Evolutionary conservation across 2,888 invertebrate genomes (phyloP), one percentile per base, ranked within the genome.

Genomic region (Xestoiulus laeticollis): DNA sequence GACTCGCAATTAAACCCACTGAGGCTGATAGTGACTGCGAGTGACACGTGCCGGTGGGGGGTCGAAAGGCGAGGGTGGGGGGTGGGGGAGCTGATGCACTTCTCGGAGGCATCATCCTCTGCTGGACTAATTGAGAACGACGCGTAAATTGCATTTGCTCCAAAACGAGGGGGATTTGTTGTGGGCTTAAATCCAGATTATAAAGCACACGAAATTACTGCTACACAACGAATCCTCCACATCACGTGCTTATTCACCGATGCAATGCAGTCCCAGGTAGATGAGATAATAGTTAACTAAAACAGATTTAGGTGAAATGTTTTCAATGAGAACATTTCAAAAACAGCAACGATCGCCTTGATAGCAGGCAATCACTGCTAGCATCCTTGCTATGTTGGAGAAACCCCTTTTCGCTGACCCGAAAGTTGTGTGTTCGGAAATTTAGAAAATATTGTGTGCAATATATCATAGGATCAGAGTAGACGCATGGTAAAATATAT

Each of bases 21-120:
- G 82, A 82, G 82, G 82, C 30, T 82, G 82, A 82, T 26, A 82
- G 82, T 26, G 82, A 82, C 82, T 32, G 82, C 32, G 82, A 82
- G 32, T 26, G 32, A 82, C 30, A 82, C 26, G 82, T 14, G 82
- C 16, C 26, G 82, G 22, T 8, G 82, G 82, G 82, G 82, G 82
- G 82, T 26, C 30, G 14, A n/a, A n/a, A n/a, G 14, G 82, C 14
- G 82, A n/a, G 82, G 82, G 82, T 4, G 3, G 82, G 22, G n/a
- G 82, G 82, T 2, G n/a, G 16, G 82, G 82, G 82, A 2, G 12
- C 48, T 48, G 48, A 48, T 48, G 48, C 48, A 48, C 48, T 48
- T 48, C 48, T 48, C 48, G 48, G 38, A 48, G 48, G 48, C 48
- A 48, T 48, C 48, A 12, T 48, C 48, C 48, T 48, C 48, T 48